These are phyloP conservation scores for Theodoxus fluviatilis DNA, from an alignment of 2,888 invertebrate species.

Conservation along the genomic window DNA sequence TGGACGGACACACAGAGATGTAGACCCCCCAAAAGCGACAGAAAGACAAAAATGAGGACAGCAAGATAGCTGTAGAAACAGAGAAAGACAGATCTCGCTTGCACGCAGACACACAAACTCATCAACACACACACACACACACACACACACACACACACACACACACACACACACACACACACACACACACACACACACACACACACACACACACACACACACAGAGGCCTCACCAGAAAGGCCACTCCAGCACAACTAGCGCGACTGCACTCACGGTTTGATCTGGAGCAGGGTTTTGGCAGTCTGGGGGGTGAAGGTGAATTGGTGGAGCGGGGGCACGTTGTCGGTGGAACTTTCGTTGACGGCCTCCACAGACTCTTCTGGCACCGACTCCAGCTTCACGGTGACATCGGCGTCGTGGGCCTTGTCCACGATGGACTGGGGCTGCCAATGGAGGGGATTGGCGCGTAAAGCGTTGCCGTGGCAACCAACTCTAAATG, in stretches of 20 bases:
- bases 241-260: too few species aligned
- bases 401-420: slow-evolving; percentile 69
- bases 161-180: not conserved
- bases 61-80: too few species aligned
- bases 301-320: slow-evolving; percentile 57
- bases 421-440: slow-evolving; percentile 90
- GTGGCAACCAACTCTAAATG: too few species aligned
- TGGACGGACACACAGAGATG: too few species aligned
- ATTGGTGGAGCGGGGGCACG: slow-evolving; percentile 42
- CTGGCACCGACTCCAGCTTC: slow-evolving; percentile 69
- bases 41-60: too few species aligned
- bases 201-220: too few species aligned
- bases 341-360: slow-evolving; percentile 64
- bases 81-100: too few species aligned
- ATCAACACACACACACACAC: slow-evolving; percentile 12
- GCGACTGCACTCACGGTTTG: slow-evolving; percentile 63
- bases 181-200: too few species aligned
- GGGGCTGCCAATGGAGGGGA: slow-evolving; percentile 74
- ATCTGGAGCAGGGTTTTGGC: slow-evolving; percentile 59
- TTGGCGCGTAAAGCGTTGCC: not conserved
- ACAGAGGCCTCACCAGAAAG: too few species aligned
- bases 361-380: slow-evolving; percentile 55
- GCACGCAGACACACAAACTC: not conserved
- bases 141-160: not conserved
- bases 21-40: too few species aligned